These are phyloP conservation scores for Melipona beecheii DNA, from an alignment of 2,888 invertebrate species.

Conservation along the genomic window DNA sequence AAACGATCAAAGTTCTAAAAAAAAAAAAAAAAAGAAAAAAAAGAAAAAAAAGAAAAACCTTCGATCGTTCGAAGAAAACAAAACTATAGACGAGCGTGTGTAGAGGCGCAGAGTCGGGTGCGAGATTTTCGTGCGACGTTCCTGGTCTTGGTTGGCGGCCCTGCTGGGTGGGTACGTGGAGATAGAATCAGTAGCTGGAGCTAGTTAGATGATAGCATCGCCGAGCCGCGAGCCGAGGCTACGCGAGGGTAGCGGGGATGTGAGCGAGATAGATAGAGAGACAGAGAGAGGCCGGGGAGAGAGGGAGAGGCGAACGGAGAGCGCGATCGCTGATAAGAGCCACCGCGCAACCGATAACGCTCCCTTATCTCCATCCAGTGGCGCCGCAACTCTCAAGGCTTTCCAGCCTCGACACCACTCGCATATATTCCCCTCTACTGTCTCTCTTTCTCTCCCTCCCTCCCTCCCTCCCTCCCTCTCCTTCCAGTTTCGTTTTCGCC, in stretches of 20 bases:
- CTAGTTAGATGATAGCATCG: slow-evolving; percentile 87
- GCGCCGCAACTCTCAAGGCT: slow-evolving; percentile 84
- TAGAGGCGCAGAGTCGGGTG: slow-evolving; percentile 61
- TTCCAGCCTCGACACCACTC: slow-evolving; percentile 74
- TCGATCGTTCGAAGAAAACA: not conserved
- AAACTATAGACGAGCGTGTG: slow-evolving; percentile 8
- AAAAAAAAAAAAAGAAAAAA: not conserved
- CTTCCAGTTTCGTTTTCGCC: slow-evolving; percentile 59
- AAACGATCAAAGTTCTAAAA: not conserved
- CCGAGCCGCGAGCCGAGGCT: slow-evolving; percentile 82
- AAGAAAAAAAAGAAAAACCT: not conserved
- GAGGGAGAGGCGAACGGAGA: slow-evolving; percentile 82
- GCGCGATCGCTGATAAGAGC: slow-evolving; percentile 85
- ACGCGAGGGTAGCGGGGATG: slow-evolving; percentile 71
- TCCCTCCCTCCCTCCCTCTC: not conserved
- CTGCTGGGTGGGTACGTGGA: slow-evolving; percentile 81
- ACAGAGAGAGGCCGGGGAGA: slow-evolving; percentile 71
- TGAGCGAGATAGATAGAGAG: slow-evolving; percentile 71
- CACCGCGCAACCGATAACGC: slow-evolving; percentile 83
- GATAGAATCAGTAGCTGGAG: slow-evolving; percentile 86
- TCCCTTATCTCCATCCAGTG: slow-evolving; percentile 84
- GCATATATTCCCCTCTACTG: slow-evolving; percentile 50
- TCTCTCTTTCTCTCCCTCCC: not conserved
- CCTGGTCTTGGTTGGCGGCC: slow-evolving; percentile 77
- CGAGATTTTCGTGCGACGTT: slow-evolving; percentile 73